Base-by-base conservation (phyloP, 1,140 invertebrate genomes). In the Sinella curviseta region DNA sequence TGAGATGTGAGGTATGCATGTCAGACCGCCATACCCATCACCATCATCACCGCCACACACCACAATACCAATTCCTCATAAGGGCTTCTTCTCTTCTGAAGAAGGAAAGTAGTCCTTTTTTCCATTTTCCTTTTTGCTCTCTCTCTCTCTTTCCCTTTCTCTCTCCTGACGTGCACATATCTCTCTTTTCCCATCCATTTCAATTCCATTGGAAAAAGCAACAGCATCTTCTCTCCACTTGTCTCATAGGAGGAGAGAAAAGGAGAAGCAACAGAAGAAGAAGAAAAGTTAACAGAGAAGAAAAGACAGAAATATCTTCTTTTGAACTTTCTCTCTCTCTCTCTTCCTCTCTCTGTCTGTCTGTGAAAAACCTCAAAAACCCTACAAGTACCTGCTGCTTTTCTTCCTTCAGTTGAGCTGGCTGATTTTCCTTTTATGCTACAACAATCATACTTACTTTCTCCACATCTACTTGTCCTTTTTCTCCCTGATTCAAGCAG, bases 321-420 rank as follows among this genome's bases (percentile, higher is more conserved):
- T 70, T 70, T 70, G 65, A 70, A 70, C 65, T 70, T 70, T 70
- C 65, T 70, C 65, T 31, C n/a, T n/a, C n/a, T n/a, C n/a, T n/a
- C n/a, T n/a, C n/a, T n/a, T n/a, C n/a, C n/a, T n/a, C n/a, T n/a
- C n/a, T n/a, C n/a, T n/a, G n/a, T n/a, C n/a, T n/a, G n/a, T n/a
- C 28, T 70, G 57, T 48, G 57, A 60, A 70, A 70, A 70, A 70
- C 65, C 31, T 33, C 55, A 60, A 70, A 48, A 70, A 70, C 26
- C 65, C 65, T 70, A 70, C 65, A 70, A 70, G 65, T 70, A 70
- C 65, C 65, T 70, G 65, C 31, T 14, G 26, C 4, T 30, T n/a
- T 70, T 70, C 26, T 70, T 30, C 65, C 31, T 14, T 30, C n/a
- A 12, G 26, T 70, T 14, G 26, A 31, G 26, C 31, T 33, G 8